Base-by-base conservation (phyloP, 2,888 invertebrate genomes). In the Mongoloraphidia duomilia region DNA sequence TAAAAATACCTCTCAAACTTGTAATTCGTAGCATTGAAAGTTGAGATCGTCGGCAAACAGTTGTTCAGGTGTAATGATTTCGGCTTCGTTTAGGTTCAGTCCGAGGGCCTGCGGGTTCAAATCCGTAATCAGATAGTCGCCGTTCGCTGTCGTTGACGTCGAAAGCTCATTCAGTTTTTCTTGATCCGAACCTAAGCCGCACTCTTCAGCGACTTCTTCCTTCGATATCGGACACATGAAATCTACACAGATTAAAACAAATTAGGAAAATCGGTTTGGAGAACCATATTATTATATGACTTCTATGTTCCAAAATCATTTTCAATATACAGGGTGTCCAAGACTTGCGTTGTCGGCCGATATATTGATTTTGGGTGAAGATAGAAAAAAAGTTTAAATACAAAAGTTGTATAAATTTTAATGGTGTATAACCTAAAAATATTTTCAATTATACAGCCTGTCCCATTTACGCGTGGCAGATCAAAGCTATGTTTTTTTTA, bases 161-260 rank as follows among this genome's bases (percentile, higher is more conserved):
- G 45, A 49, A 11, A 48, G 34, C 38, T 48, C 48, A 3, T 40
- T 40, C 4, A 47, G 13, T 13, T 36, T 34, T 9, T 39, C 33
- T 17, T 42, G 9, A 8, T 11, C 34, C 34, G 68, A 70, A n/a
- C 76, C 69, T 17, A 88, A 72, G 0, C 86, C 86, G 56, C 85
- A 84, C 63, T 87, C 88, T 53, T 81, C 75, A 9, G 84, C 84
- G 5, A 84, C 80, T 56, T 85, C 80, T 61, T 87, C 85, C 59
- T 84, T 82, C 36, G 86, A 82, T 44, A 87, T 82, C 41, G 75
- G 75, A 57, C 74, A 72, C 51, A 76, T 62, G 57, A 76, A 76
- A 62, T 75, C 76, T 75, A 62, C 37, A 63, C 62, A 57, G 50
- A 57, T 43, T 51, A 35, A 44, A 12, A 42, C 8, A 33, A n/a